phyloP scores from a whole-genome alignment of 2,888 invertebrate species.

The Pollenia labialis region DNA sequence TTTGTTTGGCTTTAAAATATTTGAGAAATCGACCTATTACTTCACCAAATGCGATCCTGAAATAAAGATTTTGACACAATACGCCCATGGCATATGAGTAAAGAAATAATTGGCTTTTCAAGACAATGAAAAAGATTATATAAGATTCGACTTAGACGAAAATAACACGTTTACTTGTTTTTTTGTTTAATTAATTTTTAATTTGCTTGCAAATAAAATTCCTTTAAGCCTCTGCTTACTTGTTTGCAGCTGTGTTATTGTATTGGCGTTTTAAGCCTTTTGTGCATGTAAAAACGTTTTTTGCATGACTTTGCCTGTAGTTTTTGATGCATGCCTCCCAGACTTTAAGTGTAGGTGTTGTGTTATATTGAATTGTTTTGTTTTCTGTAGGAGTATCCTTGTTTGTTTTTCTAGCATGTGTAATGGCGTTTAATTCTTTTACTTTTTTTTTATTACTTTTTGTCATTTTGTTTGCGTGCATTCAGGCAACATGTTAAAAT shows the following conservation, averaged over 20 bases:
- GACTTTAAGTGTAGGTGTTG: constrained; percentile 16
- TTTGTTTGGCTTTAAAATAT: too few relatives aligned
- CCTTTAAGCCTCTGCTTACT: not conserved
- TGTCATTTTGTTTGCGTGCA: constrained; percentile 17
- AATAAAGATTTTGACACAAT: too few relatives aligned
- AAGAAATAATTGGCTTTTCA: too few relatives aligned
- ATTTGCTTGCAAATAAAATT: not conserved
- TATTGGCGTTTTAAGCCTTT: not conserved
- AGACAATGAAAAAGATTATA: too few relatives aligned
- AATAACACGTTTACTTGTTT: too few relatives aligned
- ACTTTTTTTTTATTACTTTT: not conserved
- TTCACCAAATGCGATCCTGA: too few relatives aligned
- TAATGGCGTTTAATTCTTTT: constrained; percentile 4
- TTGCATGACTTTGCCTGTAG: not conserved
- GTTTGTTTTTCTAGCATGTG: constrained; percentile 19
- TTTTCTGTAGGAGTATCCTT: constrained; percentile 8
- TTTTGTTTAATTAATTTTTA: not conserved
- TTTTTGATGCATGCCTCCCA: too few relatives aligned
- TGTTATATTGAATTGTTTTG: constrained; percentile 6
- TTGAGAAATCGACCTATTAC: too few relatives aligned
- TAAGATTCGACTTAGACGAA: too few relatives aligned
- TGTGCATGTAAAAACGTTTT: not conserved
- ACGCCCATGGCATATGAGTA: too few relatives aligned
- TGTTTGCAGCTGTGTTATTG: not conserved
- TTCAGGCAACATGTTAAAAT: constrained; percentile 28